Evolutionary conservation across 2,888 invertebrate species (phyloP), one percentile per base, ranked within the genome.

Genomic region (Serripes groenlandicus): DNA sequence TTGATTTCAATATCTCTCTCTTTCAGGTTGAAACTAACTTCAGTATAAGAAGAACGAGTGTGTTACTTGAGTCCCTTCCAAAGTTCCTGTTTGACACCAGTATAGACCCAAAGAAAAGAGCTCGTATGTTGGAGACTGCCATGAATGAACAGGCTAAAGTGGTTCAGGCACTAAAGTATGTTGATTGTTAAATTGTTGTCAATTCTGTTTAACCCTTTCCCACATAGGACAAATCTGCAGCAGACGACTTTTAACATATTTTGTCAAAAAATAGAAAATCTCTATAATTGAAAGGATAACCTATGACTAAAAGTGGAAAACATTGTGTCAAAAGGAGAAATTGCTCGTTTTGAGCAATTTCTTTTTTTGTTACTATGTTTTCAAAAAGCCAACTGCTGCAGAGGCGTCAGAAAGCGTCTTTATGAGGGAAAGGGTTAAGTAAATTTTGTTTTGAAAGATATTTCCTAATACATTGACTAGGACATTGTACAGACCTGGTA

Each of bases 71-170:
- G 91, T 96, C 96, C 92, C 95, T 98, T 69, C 98, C 98, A 0
- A 96, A 97, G 9, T 98, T 98, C 94, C 90, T 93, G 42, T 93
- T 92, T 79, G 94, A 95, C 87, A 90, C 93, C 1, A 91, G 88
- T 62, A 81, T 95, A 58, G 95, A 95, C 85, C 92, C 94, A 34
- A 95, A 95, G 85, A 94, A 94, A 92, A 96, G 98, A 23, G 98
- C 98, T n/a, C 97, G 98, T 92, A 96, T 98, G 84, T 97, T 99
- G 91, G 99, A 99, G 95, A 97, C 97, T 93, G 98, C 98, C 95
- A 98, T 99, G 98, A 98, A 98, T 93, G 99, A 99, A 94, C 98
- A 99, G 94, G 97, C 98, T 18, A 98, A 98, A 95, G 97, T 98
- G 75, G 98, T 99, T 83, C 98, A 98, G 94, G 99, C 99, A 95